Conservation (phyloP, 2,888 invertebrate species). For the Agapostemon virescens region DNA sequence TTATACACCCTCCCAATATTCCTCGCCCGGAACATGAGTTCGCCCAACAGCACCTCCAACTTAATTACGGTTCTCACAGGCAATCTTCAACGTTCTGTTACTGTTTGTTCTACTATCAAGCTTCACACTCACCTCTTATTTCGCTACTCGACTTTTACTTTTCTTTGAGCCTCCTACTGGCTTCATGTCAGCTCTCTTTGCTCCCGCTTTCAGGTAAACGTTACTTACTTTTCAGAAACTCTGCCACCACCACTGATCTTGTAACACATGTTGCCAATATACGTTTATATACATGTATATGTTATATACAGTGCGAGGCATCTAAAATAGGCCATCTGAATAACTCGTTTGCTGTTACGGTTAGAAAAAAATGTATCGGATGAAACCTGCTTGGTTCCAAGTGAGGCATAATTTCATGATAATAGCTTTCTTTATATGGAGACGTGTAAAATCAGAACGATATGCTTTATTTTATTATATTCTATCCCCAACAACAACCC, state of each 20-base stretch:
- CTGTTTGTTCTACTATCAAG: constrained; percentile 32
- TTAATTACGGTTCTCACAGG: not conserved
- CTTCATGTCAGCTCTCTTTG: constrained; percentile 33
- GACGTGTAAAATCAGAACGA: too few relatives aligned
- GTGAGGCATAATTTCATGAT: too few relatives aligned
- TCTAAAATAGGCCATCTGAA: too few relatives aligned
- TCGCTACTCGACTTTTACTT: constrained; percentile 29
- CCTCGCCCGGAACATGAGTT: not conserved
- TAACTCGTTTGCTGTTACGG: too few relatives aligned
- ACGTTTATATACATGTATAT: constrained; percentile 9
- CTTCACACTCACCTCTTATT: constrained; percentile 44
- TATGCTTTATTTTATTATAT: too few relatives aligned
- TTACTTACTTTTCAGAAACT: constrained; percentile 50
- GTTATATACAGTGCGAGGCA: too few relatives aligned
- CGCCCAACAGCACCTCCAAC: not conserved
- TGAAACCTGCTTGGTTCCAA: too few relatives aligned
- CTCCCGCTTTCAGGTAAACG: constrained; percentile 66
- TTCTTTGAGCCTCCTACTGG: constrained; percentile 39
- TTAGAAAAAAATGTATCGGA: too few relatives aligned
- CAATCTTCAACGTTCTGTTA: constrained; percentile 20
- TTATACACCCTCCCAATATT: not conserved
- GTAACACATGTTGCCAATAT: constrained; percentile 14
- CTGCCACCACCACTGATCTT: constrained; percentile 20
- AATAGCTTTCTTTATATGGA: too few relatives aligned
- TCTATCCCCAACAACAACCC: too few relatives aligned